These are phyloP conservation scores for Semotilus atromaculatus DNA, from an alignment of 2,797 vertebrate species.

Conservation along the genomic window DNA sequence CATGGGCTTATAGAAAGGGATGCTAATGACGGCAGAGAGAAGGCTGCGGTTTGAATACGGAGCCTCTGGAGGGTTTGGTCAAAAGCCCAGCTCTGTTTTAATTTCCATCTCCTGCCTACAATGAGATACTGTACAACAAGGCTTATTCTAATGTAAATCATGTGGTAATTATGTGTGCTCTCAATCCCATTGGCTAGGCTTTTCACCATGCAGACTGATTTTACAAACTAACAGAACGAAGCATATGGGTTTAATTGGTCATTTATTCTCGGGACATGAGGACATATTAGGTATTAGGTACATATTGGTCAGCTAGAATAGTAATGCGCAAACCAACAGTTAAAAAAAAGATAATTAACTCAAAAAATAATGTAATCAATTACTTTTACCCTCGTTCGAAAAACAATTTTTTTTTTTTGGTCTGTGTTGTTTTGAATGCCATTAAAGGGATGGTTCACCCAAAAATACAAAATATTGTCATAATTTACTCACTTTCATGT, in stretches of 20 bases:
- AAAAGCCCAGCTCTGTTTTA: slow-evolving; percentile 39
- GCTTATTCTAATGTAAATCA: slow-evolving; percentile 57
- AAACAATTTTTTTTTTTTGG: neutral
- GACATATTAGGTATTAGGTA: neutral
- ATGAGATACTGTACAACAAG: slow-evolving; percentile 44
- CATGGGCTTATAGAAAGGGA: slow-evolving; percentile 11
- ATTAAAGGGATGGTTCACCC: neutral
- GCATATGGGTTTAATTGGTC: slow-evolving; percentile 34
- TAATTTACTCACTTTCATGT: neutral
- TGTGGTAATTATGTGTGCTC: slow-evolving; percentile 45
- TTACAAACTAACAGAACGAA: slow-evolving; percentile 36
- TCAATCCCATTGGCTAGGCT: slow-evolving; percentile 41
- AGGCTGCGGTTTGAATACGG: slow-evolving; percentile 27
- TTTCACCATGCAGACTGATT: slow-evolving; percentile 21
- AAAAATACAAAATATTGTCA: neutral
- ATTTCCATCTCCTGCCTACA: slow-evolving; percentile 47
- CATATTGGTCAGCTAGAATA: slow-evolving; percentile 19
- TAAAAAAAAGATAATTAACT: neutral
- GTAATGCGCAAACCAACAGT: neutral
- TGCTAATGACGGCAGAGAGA: slow-evolving; percentile 22
- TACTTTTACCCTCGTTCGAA: neutral
- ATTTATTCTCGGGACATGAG: slow-evolving; percentile 37
- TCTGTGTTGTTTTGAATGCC: neutral
- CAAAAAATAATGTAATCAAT: neutral
- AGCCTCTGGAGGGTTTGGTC: slow-evolving; percentile 40